These are phyloP conservation scores for Diglossa cyanea DNA, from an alignment of 2,797 vertebrate species.

Conservation along the genomic window DNA sequence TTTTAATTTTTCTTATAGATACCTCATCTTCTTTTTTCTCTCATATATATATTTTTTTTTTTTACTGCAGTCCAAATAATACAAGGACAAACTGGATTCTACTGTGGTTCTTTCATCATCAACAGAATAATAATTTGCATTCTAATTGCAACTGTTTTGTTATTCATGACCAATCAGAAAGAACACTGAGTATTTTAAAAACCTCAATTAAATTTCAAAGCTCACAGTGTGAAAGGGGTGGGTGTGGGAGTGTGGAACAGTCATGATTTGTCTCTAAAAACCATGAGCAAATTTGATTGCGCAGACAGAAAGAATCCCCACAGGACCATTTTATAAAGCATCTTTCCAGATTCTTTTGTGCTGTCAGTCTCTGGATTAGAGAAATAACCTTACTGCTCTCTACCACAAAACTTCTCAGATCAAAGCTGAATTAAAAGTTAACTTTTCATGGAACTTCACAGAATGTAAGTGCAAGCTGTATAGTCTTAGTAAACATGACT, in stretches of 20 bases:
- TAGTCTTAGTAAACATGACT: neutral
- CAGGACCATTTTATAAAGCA: neutral
- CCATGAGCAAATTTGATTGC: neutral
- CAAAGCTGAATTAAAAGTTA: neutral
- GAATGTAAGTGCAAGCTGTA: neutral
- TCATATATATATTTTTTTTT: neutral
- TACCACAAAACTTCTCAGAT: neutral
- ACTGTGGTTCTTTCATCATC: neutral
- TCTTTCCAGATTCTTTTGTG: neutral
- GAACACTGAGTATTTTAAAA: neutral
- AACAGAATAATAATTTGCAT: neutral
- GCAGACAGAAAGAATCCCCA: neutral
- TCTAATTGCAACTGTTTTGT: neutral
- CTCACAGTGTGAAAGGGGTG: neutral
- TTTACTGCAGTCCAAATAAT: neutral
- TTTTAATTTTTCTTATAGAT: neutral
- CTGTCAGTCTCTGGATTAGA: neutral
- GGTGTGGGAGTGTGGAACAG: neutral
- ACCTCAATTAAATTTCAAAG: neutral
- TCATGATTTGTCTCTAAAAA: neutral
- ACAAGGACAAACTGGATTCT: neutral
- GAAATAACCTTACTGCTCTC: neutral
- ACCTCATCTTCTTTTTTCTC: neutral
- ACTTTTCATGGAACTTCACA: neutral
- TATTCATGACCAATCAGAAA: neutral